Conservation (phyloP, 2,888 invertebrate species). For the Autographa gamma region DNA sequence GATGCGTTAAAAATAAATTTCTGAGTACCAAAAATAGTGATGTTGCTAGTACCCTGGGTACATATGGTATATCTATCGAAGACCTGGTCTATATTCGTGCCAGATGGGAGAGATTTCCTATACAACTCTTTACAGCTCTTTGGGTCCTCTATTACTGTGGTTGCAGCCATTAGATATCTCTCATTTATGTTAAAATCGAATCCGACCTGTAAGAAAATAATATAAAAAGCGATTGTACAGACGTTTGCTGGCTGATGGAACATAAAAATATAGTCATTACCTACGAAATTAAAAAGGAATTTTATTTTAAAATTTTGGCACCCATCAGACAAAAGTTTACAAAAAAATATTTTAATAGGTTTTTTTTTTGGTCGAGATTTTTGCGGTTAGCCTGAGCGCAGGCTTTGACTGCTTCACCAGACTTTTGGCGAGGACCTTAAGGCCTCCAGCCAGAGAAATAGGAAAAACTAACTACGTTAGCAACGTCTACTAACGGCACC, state of each 20-base stretch:
- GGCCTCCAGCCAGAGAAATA: no score
- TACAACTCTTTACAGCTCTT: not conserved
- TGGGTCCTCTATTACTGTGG: not conserved
- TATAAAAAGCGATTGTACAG: not conserved
- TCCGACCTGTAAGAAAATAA: not conserved
- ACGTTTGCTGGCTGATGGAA: not conserved
- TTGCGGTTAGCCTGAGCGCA: no score
- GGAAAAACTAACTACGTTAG: no score
- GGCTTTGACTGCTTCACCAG: no score
- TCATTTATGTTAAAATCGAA: not conserved
- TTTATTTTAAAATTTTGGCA: no score
- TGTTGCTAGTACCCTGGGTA: not conserved
- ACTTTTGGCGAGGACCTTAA: no score
- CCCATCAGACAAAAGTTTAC: no score
- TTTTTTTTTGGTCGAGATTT: no score
- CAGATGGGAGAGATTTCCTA: not conserved
- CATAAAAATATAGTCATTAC: no score
- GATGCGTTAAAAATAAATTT: fast-evolving
- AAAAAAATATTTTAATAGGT: no score
- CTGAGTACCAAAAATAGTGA: not conserved
- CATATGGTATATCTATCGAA: not conserved
- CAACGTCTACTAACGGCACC: no score
- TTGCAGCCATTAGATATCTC: not conserved
- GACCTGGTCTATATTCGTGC: not conserved
- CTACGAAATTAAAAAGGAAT: no score